Evolutionary conservation across 2,797 vertebrate species (phyloP).

Genomic region (Dallia pectoralis): DNA sequence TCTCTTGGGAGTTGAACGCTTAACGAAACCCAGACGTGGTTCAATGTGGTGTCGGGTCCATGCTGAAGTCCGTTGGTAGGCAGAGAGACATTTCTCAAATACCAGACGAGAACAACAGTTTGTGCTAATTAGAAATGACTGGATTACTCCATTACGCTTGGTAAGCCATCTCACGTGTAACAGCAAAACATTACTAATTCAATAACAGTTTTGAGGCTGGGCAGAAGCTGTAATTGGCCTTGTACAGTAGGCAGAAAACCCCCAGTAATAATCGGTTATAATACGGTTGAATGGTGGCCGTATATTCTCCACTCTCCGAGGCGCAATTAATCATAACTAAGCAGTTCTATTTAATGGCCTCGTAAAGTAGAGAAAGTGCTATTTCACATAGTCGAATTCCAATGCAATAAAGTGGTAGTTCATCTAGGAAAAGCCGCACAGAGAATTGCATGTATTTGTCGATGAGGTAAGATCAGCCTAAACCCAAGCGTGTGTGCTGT

Average conservation of each 20-base stretch:
- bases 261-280: conserved; percentile 33
- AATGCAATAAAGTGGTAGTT: not conserved
- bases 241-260: conserved; percentile 15
- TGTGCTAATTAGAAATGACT: conserved; percentile 50
- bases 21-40: conserved; percentile 26
- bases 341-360: conserved; percentile 40
- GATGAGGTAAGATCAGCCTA: not conserved
- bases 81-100: conserved; percentile 41
- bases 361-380: conserved; percentile 15
- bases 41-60: not conserved
- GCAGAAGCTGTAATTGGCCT: conserved; percentile 20
- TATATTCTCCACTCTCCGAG: conserved; percentile 34
- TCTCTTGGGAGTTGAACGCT: conserved; percentile 14
- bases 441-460: not conserved
- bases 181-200: conserved; percentile 43
- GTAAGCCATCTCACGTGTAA: conserved; percentile 30
- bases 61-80: conserved; percentile 33
- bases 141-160: conserved; percentile 23
- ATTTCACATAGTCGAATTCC: conserved; percentile 5
- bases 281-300: conserved; percentile 28
- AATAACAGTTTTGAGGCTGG: conserved; percentile 43
- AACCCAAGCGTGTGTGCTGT: conserved; percentile 38
- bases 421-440: not conserved
- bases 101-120: conserved; percentile 44
- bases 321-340: conserved; percentile 8